Conservation (phyloP, 1,140 invertebrate species). For the Ptiloglossa arizonensis region DNA sequence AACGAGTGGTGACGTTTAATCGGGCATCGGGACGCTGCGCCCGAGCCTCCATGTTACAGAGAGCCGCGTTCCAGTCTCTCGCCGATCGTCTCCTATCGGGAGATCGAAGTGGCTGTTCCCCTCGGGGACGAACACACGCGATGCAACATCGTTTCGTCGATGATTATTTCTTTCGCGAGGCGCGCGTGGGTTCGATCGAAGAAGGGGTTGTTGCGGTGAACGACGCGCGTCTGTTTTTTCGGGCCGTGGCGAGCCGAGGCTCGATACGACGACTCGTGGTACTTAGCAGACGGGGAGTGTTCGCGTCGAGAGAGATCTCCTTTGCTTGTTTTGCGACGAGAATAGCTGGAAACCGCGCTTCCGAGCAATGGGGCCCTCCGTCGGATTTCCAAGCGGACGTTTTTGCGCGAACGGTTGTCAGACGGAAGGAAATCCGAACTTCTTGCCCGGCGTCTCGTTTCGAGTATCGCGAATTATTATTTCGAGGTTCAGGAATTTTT, state of each 20-base stretch:
- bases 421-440: not conserved
- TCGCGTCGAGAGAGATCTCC: not conserved
- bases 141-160: too few relatives aligned
- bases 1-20: constrained; percentile 60
- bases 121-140: not conserved
- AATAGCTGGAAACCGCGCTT: not conserved
- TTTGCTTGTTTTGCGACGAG: constrained; percentile 3
- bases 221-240: not conserved
- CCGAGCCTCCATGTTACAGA: too few relatives aligned
- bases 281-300: not conserved
- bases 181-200: constrained; percentile 23
- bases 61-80: too few relatives aligned
- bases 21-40: constrained; percentile 42
- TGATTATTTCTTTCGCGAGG: too few relatives aligned
- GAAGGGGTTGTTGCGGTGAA: not conserved
- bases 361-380: not conserved
- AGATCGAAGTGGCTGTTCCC: not conserved
- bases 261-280: not conserved
- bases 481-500: too few relatives aligned
- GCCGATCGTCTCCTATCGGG: not conserved
- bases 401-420: not conserved
- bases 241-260: not conserved
- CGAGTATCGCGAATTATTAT: too few relatives aligned
- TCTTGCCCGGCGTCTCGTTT: too few relatives aligned
- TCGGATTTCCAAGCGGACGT: not conserved